Percentiles rank a stretch among this genome's conserved stretches.
Evolutionary conservation across 1,140 invertebrate species (phyloP).

Genomic region (Trichogramma pretiosum): DNA sequence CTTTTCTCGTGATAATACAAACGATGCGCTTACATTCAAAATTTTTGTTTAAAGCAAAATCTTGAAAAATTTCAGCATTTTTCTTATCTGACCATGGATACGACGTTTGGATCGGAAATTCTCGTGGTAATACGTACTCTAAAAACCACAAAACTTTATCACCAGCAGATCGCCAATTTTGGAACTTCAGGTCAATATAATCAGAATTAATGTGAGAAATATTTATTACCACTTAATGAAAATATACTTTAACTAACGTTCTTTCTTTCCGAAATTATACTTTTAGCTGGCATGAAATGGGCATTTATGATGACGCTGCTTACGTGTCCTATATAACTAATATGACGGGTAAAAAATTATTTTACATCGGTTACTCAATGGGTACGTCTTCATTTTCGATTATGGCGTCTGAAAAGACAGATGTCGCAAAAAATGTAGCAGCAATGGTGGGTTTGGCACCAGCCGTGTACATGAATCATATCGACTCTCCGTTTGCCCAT

Average conservation of each 20-base stretch:
- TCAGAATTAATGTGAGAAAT: not conserved
- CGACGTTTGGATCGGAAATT: constrained; percentile 70
- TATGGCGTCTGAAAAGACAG: constrained; percentile 48
- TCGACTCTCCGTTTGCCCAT: constrained; percentile 58
- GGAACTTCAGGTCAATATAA: constrained; percentile 55
- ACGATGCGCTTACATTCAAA: no score
- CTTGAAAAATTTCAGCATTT: constrained; percentile 44
- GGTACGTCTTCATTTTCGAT: constrained; percentile 53
- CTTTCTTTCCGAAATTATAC: no score
- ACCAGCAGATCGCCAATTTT: constrained; percentile 52
- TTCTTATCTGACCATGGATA: constrained; percentile 61
- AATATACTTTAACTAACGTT: no score
- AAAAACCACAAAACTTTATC: constrained; percentile 33
- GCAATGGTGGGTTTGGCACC: constrained; percentile 63
- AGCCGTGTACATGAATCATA: constrained; percentile 59
- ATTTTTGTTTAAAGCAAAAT: not conserved
- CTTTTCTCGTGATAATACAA: no score
- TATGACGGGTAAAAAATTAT: constrained; percentile 30
- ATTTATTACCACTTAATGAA: not conserved
- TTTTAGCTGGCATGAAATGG: constrained; percentile 59
- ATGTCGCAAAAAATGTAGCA: constrained; percentile 42
- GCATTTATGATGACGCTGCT: constrained; percentile 53
- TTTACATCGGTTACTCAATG: constrained; percentile 57
- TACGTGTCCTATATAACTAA: constrained; percentile 50
- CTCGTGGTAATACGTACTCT: constrained; percentile 58